Evolutionary conservation across 1,140 invertebrate species (phyloP), one percentile per base, ranked within the genome.

Genomic region (Drosophila ficusphila): DNA sequence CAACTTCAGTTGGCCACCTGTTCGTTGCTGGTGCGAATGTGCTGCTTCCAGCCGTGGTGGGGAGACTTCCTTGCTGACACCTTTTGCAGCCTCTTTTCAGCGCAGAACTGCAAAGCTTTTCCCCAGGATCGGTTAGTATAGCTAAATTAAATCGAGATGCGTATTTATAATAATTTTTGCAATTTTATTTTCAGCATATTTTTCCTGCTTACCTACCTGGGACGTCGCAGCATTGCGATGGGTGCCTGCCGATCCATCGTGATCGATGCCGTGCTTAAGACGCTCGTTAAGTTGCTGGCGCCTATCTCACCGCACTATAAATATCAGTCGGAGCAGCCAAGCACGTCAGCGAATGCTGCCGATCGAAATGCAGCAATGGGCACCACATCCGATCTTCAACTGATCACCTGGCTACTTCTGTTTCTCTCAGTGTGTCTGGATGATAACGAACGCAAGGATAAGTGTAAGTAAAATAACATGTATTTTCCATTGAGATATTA

Each of bases 1-100:
- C 90, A 91, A 8, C 69, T 91, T 18, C 90, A 91, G 42, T 52
- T 91, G 29, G 96, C 95, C 5, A 95, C 96, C 21, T 91, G 90
- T 8, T 91, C 90, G 0, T 92, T 98, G 57, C 92, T 98, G 75
- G 95, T 96, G 19, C 94, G 96, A 27, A 94, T 96, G 76, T 97
- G 96, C 91, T 91, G 90, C 31, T 93, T 94, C 54, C 94, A 96
- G 88, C 92, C 93, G 1, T 98, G 96, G 96, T 98, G 97, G 97
- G 97, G 97, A 9, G 94, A 95, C 57, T 97, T 97, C 82, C 92
- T 98, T 3, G 95, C 96, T 1, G 95, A 96, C 79, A 96, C 95
- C 8, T 93, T 98, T 18, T 94, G 95, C 11, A 93, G 94, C 70
- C 94, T 97, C 44, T 98, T 97, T 90, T 95, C 95, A 2, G 95